Percentiles rank a stretch among this genome's conserved stretches.
Conservation (phyloP, 2,797 vertebrate genomes). For the Craterocephalus amniculus region DNA sequence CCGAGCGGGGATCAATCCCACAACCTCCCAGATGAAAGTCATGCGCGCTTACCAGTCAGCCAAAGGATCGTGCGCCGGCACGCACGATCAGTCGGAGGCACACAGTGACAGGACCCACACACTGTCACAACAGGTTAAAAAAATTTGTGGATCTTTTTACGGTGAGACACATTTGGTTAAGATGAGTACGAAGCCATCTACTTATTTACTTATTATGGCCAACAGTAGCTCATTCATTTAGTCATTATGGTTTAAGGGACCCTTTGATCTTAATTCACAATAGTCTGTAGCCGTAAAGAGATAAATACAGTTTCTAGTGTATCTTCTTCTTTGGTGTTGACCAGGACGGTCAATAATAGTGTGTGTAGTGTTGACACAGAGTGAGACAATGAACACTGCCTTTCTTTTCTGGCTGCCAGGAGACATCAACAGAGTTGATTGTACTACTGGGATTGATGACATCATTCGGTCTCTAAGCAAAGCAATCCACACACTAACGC, state of each 20-base stretch:
- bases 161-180: conserved; percentile 3
- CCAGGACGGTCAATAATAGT: conserved; percentile 50
- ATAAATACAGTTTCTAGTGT: conserved; percentile 46
- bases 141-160: neutral
- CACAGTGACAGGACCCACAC: too few species aligned
- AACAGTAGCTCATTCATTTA: conserved; percentile 17
- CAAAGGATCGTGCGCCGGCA: too few species aligned
- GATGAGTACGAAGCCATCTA: neutral
- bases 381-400: conserved; percentile 58
- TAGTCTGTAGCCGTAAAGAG: conserved; percentile 46
- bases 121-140: neutral
- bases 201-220: conserved; percentile 3
- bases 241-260: conserved; percentile 29
- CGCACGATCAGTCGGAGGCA: too few species aligned
- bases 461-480: conserved; percentile 66
- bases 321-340: conserved; percentile 52
- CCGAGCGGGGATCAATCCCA: too few species aligned
- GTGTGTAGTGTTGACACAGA: conserved; percentile 41
- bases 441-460: conserved; percentile 66
- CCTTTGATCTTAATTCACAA: conserved; percentile 41
- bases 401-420: conserved; percentile 51
- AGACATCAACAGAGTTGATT: conserved; percentile 70
- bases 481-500: conserved; percentile 28
- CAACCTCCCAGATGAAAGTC: too few species aligned
- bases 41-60: too few species aligned